phyloP scores from a whole-genome alignment of 2,888 invertebrate genomes.

The Cryptus armator region DNA sequence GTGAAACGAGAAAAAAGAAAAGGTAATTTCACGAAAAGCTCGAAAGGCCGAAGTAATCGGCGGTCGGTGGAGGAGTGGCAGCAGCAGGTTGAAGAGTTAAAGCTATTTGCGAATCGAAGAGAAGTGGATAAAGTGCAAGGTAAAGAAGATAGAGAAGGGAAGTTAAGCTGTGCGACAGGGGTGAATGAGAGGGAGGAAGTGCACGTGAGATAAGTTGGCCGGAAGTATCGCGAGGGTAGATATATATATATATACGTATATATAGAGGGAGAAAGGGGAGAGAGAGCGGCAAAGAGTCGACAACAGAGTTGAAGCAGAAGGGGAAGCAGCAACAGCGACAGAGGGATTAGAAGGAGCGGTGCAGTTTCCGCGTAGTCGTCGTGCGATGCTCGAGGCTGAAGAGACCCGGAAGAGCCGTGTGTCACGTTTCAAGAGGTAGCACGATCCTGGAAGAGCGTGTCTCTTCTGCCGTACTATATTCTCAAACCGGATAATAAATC shows the following conservation, averaged over 20 bases:
- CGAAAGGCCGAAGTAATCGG: slow-evolving; percentile 15
- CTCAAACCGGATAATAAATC: slow-evolving; percentile 54
- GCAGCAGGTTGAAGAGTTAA: neutral
- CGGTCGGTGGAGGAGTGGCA: slow-evolving; percentile 1
- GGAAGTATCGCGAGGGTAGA: slow-evolving; percentile 50
- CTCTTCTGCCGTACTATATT: slow-evolving; percentile 45
- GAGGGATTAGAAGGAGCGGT: slow-evolving; percentile 64
- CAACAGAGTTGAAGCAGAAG: neutral
- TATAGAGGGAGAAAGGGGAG: neutral
- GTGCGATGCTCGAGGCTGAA: slow-evolving; percentile 71
- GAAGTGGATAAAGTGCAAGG: slow-evolving; percentile 34
- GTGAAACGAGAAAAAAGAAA: neutral
- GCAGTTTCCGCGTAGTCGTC: slow-evolving; percentile 64
- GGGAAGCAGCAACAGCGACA: slow-evolving; percentile 15
- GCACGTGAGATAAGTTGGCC: slow-evolving; percentile 59
- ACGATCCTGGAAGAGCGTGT: slow-evolving; percentile 66
- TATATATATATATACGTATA: neutral
- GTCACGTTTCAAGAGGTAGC: slow-evolving; percentile 72
- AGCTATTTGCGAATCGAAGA: slow-evolving; percentile 20
- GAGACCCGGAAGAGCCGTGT: slow-evolving; percentile 67
- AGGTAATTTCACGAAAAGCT: slow-evolving; percentile 18
- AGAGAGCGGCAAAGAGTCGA: neutral
- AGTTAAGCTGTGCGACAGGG: neutral
- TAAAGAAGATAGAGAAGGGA: neutral
- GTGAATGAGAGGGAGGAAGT: slow-evolving; percentile 30